Evolutionary conservation across 1,140 invertebrate genomes (phyloP).

Genomic region (Zaprionus gabonicus): DNA sequence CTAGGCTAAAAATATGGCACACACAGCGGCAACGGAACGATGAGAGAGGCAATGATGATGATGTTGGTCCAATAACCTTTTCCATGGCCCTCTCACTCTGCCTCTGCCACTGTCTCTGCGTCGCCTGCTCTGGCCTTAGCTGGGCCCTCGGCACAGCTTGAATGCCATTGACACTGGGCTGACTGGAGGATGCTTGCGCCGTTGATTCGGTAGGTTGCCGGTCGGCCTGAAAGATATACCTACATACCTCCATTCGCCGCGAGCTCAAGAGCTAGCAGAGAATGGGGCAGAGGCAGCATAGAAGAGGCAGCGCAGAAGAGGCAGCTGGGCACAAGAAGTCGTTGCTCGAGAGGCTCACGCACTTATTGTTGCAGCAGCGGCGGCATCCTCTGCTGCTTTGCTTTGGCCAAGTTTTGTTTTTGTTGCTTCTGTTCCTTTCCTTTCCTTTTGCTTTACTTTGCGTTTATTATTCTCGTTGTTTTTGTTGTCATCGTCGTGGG

Average conservation of each 20-base stretch:
- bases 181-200: conserved; percentile 9
- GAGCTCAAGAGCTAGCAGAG: conserved; percentile 4
- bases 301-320: background rate
- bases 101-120: background rate
- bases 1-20: conserved; percentile 81
- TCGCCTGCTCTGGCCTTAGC: background rate
- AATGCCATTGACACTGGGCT: conserved; percentile 74
- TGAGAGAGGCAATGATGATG: conserved; percentile 23
- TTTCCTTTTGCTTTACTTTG: conserved; percentile 36
- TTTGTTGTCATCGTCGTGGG: conserved; percentile 44
- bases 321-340: conserved; percentile 51
- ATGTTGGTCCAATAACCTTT: conserved; percentile 69
- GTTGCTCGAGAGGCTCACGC: conserved; percentile 68
- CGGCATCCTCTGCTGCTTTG: background rate
- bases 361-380: conserved; percentile 50
- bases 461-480: conserved; percentile 28
- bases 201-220: conserved; percentile 31
- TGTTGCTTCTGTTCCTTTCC: conserved; percentile 26
- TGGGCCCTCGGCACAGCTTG: conserved; percentile 43
- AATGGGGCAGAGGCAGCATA: background rate
- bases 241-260: conserved; percentile 34
- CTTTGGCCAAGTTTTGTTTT: conserved; percentile 39
- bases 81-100: conserved; percentile 11
- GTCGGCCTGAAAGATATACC: conserved; percentile 49
- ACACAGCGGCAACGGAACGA: conserved; percentile 21